A percentile compares a stretch with the other conserved stretches of the same genome.
Conservation (phyloP, 2,113 vertebrate genomes). For the Peromyscus californicus region DNA sequence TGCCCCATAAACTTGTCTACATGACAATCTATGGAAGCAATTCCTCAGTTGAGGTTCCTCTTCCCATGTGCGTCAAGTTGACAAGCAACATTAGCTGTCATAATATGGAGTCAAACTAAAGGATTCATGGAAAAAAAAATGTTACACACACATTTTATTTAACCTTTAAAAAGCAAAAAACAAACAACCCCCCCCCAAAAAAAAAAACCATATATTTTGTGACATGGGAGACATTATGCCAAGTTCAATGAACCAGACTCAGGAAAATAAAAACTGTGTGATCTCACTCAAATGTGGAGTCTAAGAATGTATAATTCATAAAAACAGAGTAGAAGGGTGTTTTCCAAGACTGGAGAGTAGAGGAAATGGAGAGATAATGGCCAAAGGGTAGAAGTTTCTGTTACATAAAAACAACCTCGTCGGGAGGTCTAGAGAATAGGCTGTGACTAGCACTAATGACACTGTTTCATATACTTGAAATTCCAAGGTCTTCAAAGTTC, state of each 20-base stretch:
- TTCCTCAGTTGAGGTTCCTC: not conserved
- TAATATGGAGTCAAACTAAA: not conserved
- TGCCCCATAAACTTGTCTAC: not conserved
- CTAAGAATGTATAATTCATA: not conserved
- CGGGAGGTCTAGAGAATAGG: not conserved
- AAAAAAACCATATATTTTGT: not conserved
- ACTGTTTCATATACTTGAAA: not conserved
- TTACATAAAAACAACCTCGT: not conserved
- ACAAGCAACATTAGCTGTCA: not conserved
- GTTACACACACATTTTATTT: not conserved
- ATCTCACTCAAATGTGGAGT: not conserved
- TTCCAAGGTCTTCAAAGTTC: not conserved
- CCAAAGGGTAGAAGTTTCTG: not conserved
- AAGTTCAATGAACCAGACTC: not conserved
- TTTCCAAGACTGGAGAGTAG: not conserved
- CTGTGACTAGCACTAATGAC: not conserved
- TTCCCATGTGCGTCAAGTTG: not conserved
- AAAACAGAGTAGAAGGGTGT: not conserved
- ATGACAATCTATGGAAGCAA: not conserved
- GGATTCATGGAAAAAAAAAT: not conserved
- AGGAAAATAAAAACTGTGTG: not conserved
- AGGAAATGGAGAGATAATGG: not conserved
- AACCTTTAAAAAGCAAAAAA: not conserved
- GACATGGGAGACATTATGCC: not conserved
- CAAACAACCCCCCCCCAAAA: too few species aligned